Base-by-base conservation (phyloP, 1,140 invertebrate genomes). In the Sitobion miscanthi region DNA sequence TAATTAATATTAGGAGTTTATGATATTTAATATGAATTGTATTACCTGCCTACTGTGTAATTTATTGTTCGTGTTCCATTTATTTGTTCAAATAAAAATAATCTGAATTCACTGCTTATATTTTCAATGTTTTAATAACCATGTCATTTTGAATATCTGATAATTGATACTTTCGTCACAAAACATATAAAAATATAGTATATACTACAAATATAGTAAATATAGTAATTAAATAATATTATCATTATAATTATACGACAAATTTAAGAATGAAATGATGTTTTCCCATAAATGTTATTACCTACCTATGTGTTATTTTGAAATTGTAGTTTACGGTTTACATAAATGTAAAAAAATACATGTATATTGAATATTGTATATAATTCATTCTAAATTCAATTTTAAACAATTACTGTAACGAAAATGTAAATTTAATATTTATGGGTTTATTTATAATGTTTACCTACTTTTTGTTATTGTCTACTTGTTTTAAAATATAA, bases 381-480 rank as follows among this genome's bases (percentile, higher is more conserved):
- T 30, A 14, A n/a, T 69, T 69, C 9, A 69, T 69, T 69, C 30
- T n/a, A n/a, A 57, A 57, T 57, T 57, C 9, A 9, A 57, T 57
- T 57, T 57, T 69, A n/a, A n/a, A 69, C 9, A 25, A 62, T 62
- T n/a, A 69, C 30, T 14, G 30, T 14, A 11, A 69, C 25, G 30
- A 69, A 69, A 69, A 69, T 69, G 11, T 69, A 69, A 69, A 69
- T 69, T n/a, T 69, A 69, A 69, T 69, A n/a, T 69, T 69, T 69
- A 69, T 30, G 30, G 62, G 30, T 69, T 69, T 30, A 25, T 57
- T 69, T 30, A 30, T 69, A 14, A 69, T 69, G 30, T 69, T 69
- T 69, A 30, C 11, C 4, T n/a, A 69, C 62, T 69, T 14, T 7
- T 69, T 69, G 62, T 69, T 69, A 69, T 69, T 69, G 30, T 69